Evolutionary conservation across 2,888 invertebrate genomes (phyloP).

Genomic region (Onthophagus sagittarius): DNA sequence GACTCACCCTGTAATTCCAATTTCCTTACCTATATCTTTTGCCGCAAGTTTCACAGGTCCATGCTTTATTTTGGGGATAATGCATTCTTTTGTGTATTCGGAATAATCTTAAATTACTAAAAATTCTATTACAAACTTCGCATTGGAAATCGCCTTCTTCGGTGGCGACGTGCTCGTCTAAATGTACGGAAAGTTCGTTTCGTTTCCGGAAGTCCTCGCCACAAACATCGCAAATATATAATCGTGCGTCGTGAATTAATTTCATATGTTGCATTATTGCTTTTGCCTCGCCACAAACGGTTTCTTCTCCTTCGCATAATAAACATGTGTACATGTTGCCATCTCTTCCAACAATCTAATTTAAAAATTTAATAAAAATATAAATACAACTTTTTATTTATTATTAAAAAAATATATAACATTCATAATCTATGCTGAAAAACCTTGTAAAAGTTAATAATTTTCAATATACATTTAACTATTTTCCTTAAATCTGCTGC

Average conservation of each 20-base stretch:
- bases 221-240: constrained; percentile 71
- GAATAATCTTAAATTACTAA: constrained; percentile 58
- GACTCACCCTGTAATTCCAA: too few relatives aligned
- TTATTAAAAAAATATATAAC: neutral
- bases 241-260: constrained; percentile 56
- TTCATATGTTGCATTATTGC: constrained; percentile 61
- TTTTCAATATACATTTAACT: too few relatives aligned
- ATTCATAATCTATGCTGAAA: too few relatives aligned
- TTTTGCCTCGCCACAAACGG: constrained; percentile 54
- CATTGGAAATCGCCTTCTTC: constrained; percentile 64
- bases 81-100: constrained; percentile 64
- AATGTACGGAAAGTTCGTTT: constrained; percentile 60
- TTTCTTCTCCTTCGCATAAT: constrained; percentile 49
- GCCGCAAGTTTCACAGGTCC: constrained; percentile 63
- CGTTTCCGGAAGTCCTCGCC: constrained; percentile 62
- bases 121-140: constrained; percentile 60
- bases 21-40: constrained; percentile 57
- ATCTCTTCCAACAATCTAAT: constrained; percentile 38
- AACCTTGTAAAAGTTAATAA: too few relatives aligned
- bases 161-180: constrained; percentile 60
- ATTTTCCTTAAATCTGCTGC: too few relatives aligned
- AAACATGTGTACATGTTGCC: constrained; percentile 55
- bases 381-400: neutral
- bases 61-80: constrained; percentile 58
- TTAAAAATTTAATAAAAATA: constrained; percentile 8